Base-by-base conservation (phyloP, 2,113 vertebrate species). In the Chamaetylas fuelleborni region DNA sequence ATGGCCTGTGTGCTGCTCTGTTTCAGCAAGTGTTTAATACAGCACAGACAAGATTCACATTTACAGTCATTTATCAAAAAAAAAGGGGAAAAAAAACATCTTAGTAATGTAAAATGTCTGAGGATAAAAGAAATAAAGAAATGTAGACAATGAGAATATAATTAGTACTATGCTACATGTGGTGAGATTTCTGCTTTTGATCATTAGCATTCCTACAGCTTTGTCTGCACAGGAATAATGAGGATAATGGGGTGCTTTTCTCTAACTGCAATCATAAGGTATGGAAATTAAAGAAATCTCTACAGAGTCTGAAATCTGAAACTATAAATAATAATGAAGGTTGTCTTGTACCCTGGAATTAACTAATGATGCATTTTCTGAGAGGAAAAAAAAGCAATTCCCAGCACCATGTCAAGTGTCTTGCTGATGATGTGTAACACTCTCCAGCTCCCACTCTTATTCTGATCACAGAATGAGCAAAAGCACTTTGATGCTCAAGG, bases 391-490 rank as follows among this genome's bases (percentile, higher is more conserved):
- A 43, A 53, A 40, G 2, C 28, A 72, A 24, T 5, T 25, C 29
- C 38, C 28, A 73, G 50, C 15, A 69, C 29, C 23, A 69, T 0
- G 1, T 19, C 25, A 73, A 62, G 23, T 10, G 18, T 38, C 42
- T 74, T 43, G 53, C 15, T 89, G 24, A 25, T 65, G n/a, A n/a
- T 81, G 29, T 22, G 33, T 31, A 70, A 77, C 9, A 71, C 2
- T 31, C 8, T 36, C 14, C 62, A 85, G 10, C 36, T 92, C 29
- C 24, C 28, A 8, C 2, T 67, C 58, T 67, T 24, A 9, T 18
- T 64, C 34, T 61, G 43, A 40, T 11, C 38, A n/a, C 0, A 1
- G 19, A 57, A 79, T 0, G 0, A 64, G 36, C 9, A 43, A 53
- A 85, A 66, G 7, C 9, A 22, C 38, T 77, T 82, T 1, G 12